Percentiles rank a stretch among this genome's conserved stretches.
Evolutionary conservation across 2,797 vertebrate genomes (phyloP).

Genomic region (Leptoclinus maculatus): DNA sequence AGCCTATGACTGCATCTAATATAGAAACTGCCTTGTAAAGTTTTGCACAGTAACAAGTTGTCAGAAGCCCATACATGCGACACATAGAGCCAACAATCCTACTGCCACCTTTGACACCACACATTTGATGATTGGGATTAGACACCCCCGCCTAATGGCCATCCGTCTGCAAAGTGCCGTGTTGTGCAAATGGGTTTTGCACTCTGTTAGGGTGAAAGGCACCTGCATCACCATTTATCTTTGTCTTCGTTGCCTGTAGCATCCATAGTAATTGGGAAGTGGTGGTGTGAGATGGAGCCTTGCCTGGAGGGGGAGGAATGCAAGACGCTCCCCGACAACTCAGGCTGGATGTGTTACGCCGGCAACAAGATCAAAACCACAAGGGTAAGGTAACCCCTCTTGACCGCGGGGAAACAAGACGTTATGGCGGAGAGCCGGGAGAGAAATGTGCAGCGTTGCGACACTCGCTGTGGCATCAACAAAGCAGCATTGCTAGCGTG

Average conservation of each 20-base stretch:
- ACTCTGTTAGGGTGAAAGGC: constrained; percentile 34
- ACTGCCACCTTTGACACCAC: constrained; percentile 13
- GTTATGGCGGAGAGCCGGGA: constrained; percentile 34
- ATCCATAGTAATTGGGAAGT: constrained; percentile 96
- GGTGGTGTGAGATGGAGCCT: constrained; percentile 99
- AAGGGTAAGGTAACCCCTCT: constrained; percentile 90
- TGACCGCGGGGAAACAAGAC: constrained; percentile 51
- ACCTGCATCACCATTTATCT: constrained; percentile 56
- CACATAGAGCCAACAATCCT: neutral
- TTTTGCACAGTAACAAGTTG: neutral
- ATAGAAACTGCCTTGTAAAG: neutral
- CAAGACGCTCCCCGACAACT: constrained; percentile 99
- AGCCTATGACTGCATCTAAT: constrained; percentile 31
- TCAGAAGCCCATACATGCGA: neutral
- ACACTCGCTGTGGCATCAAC: constrained; percentile 22
- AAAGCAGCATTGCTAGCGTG: constrained; percentile 17
- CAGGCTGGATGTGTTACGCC: constrained; percentile 99
- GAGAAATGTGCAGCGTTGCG: constrained; percentile 19
- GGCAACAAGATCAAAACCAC: constrained; percentile 99
- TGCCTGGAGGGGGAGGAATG: constrained; percentile 99
- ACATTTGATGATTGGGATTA: constrained; percentile 22
- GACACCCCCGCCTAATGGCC: neutral
- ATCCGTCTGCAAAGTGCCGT: constrained; percentile 2
- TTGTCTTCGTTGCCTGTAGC: constrained; percentile 76
- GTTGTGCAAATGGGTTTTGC: constrained; percentile 31